Conservation (phyloP, 1,140 invertebrate genomes). For the Halyomorpha halys region DNA sequence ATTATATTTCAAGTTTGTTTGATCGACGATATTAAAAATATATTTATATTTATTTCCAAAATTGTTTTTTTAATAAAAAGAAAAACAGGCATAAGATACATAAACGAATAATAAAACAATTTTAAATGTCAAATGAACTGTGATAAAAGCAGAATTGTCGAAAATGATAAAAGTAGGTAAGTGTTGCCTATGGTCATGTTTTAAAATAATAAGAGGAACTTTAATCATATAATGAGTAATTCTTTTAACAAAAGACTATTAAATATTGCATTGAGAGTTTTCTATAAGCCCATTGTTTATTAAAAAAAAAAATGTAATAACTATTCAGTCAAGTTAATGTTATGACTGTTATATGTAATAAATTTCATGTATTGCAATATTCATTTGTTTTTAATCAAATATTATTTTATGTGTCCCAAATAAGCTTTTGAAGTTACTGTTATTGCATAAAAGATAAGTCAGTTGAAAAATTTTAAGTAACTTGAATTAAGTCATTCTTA, state of each 20-base stretch:
- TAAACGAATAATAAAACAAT: too few relatives aligned
- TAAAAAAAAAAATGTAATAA: background rate
- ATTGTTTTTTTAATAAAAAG: background rate
- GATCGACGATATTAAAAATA: background rate
- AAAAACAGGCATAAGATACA: slow-evolving; percentile 11
- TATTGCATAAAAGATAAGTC: too few relatives aligned
- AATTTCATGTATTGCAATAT: too few relatives aligned
- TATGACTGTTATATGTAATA: too few relatives aligned
- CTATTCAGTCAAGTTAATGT: too few relatives aligned
- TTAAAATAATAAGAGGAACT: slow-evolving; percentile 1
- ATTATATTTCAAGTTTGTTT: slow-evolving; percentile 9
- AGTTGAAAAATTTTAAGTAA: background rate
- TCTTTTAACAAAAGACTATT: slow-evolving; percentile 5
- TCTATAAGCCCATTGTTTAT: background rate
- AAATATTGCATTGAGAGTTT: slow-evolving; percentile 3
- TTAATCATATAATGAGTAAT: too few relatives aligned
- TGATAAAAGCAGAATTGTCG: slow-evolving; percentile 10
- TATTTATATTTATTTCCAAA: too few relatives aligned
- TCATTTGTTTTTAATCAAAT: too few relatives aligned
- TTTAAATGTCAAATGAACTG: slow-evolving; percentile 20
- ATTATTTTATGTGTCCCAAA: too few relatives aligned
- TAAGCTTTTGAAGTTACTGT: too few relatives aligned
- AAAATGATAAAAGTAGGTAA: background rate
- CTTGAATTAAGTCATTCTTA: background rate
- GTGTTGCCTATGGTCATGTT: background rate